phyloP scores from a whole-genome alignment of 2,797 vertebrate species.

The Poeciliopsis gracilis region DNA sequence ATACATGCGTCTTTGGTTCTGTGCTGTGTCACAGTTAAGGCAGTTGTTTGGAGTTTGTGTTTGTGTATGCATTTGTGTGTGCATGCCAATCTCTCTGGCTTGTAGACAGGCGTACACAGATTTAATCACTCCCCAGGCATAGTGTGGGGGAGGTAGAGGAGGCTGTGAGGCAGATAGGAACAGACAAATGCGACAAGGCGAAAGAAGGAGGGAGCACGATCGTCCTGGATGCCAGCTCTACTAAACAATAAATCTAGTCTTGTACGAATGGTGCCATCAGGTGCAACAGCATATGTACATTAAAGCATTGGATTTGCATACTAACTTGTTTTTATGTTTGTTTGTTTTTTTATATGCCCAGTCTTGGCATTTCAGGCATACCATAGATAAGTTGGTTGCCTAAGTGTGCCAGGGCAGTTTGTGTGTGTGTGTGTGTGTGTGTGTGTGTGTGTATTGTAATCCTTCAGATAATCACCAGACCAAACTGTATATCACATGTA shows the following conservation, averaged over 20 bases:
- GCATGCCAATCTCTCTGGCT: slow-evolving; percentile 71
- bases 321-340: not conserved
- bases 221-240: slow-evolving; percentile 52
- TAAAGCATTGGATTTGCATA: slow-evolving; percentile 4
- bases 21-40: slow-evolving; percentile 46
- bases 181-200: slow-evolving; percentile 82
- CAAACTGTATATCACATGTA: not conserved
- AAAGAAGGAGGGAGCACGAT: slow-evolving; percentile 72
- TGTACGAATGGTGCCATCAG: slow-evolving; percentile 48
- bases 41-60: slow-evolving; percentile 44
- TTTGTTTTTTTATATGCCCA: not conserved
- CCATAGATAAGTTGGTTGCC: not conserved
- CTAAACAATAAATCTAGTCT: slow-evolving; percentile 66
- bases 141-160: slow-evolving; percentile 73
- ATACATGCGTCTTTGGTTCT: slow-evolving; percentile 47
- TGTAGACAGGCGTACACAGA: slow-evolving; percentile 78
- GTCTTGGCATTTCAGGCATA: not conserved
- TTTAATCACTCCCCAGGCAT: slow-evolving; percentile 82
- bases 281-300: slow-evolving; percentile 39
- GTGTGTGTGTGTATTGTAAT: slow-evolving; percentile 1
- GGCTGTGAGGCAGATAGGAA: slow-evolving; percentile 81
- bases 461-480: slow-evolving; percentile 3
- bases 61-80: slow-evolving; percentile 47
- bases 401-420: not conserved
- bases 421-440: not conserved